A percentile compares a stretch with the other conserved stretches of the same genome.
Evolutionary conservation across 2,797 vertebrate genomes (phyloP).

Genomic region (Gorsachius magnificus): DNA sequence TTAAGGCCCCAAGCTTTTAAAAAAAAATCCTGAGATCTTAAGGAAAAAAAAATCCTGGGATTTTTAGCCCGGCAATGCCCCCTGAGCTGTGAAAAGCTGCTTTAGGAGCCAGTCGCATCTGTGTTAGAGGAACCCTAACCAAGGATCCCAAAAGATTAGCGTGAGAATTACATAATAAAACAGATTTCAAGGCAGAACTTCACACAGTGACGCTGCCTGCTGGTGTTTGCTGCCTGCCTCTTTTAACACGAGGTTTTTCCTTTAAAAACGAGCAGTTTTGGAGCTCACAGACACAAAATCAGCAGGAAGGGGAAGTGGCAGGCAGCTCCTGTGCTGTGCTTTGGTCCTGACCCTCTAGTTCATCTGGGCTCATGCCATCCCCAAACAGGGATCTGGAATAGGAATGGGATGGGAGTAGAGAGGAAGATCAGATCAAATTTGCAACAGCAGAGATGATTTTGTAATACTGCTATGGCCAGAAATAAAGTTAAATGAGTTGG

Average conservation of each 20-base stretch:
- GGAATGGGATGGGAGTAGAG: not conserved
- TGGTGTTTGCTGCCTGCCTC: not conserved
- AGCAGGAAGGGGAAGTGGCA: not conserved
- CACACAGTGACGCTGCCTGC: not conserved
- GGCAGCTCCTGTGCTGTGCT: not conserved
- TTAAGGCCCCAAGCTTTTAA: not conserved
- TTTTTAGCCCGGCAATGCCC: slow-evolving; percentile 15
- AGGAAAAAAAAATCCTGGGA: not conserved
- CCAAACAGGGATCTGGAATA: not conserved
- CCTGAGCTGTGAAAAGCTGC: slow-evolving; percentile 39
- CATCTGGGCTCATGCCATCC: not conserved
- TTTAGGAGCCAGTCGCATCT: not conserved
- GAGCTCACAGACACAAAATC: not conserved
- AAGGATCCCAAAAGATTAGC: not conserved
- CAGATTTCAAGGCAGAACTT: not conserved
- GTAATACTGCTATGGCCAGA: not conserved
- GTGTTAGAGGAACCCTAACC: not conserved
- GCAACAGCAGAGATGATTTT: not conserved
- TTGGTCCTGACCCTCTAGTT: not conserved
- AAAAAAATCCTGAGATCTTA: not conserved
- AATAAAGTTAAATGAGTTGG: not conserved
- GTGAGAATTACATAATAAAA: slow-evolving; percentile 15
- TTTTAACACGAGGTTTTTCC: not conserved
- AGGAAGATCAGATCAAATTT: not conserved
- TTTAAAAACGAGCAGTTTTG: not conserved